Evolutionary conservation across 2,113 vertebrate genomes (phyloP).

Genomic region (Ptyas mucosa): DNA sequence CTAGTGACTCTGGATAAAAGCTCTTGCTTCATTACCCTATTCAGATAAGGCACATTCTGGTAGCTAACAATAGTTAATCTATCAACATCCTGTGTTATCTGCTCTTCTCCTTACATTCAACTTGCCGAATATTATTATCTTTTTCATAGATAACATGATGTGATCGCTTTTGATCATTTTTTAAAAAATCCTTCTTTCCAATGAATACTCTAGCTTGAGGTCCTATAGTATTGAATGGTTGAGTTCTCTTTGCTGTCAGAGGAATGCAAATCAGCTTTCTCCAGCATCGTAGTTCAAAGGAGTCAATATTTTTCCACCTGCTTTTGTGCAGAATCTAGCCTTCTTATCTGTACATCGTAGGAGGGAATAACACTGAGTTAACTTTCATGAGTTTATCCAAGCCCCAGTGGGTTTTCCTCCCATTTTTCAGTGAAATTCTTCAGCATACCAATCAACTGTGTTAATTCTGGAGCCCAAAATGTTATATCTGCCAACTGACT

Average conservation of each 20-base stretch:
- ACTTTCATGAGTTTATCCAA: background rate
- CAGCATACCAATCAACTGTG: background rate
- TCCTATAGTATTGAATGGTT: background rate
- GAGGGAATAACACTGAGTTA: background rate
- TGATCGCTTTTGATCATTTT: background rate
- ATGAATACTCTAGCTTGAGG: background rate
- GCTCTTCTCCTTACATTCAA: background rate
- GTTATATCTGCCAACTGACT: background rate
- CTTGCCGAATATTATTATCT: background rate
- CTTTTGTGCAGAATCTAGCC: background rate
- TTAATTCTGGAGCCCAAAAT: background rate
- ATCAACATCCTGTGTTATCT: background rate
- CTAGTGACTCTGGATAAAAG: background rate
- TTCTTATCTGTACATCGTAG: background rate
- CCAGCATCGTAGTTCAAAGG: background rate
- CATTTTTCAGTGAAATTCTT: background rate
- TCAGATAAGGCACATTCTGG: background rate
- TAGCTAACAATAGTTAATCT: background rate
- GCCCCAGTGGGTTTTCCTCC: background rate
- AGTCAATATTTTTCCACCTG: background rate
- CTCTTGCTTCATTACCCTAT: background rate
- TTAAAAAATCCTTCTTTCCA: background rate
- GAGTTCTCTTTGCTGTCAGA: background rate
- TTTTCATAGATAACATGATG: background rate
- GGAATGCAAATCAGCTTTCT: background rate